Evolutionary conservation across 1,140 invertebrate species (phyloP), one percentile per base, ranked within the genome.

Genomic region (Idris sp.): DNA sequence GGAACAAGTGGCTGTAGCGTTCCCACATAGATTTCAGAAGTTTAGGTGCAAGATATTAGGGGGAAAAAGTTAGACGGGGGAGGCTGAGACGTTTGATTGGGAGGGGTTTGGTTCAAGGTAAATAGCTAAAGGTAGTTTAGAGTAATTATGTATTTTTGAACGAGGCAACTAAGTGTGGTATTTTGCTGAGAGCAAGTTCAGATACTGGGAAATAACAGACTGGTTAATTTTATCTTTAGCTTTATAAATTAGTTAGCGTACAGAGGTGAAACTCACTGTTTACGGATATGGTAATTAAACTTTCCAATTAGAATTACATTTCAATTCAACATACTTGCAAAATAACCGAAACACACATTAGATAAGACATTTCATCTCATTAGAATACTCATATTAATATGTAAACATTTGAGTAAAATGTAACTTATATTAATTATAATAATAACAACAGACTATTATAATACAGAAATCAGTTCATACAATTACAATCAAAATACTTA

Each of bases 1-100:
- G 91, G 83, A 93, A 92, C 78, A 92, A 91, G 80, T 92, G 91
- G 91, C 89, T 91, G 78, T 91, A 90, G 83, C 82, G 85, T 86
- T 85, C 86, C 84, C 86, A 86, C 84, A 84, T 85, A 62, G 38
- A 44, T 49, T 1, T 30, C 26, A 61, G 31, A 3, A n/a, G 2
- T 9, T 15, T 6, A 36, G 2, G 10, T 6, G 38, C 36, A 26
- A 36, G 19, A 6, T 13, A 16, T 3, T 49, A 74, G 71, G 54
- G 22, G 38, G 15, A 51, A 51, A 36, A 56, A 26, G 8, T 2
- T 43, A 49, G 18, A 22, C 3, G 11, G 8, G 30, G 25, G 5
- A 9, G 25, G 33, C 19, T 56, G 28, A 46, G 0, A 36, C 28
- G 18, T 30, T 14, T 38, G 25, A 31, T 7, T 64, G 46, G 28